phyloP scores from a whole-genome alignment of 2,797 vertebrate species.

The Dicrostonyx torquatus region DNA sequence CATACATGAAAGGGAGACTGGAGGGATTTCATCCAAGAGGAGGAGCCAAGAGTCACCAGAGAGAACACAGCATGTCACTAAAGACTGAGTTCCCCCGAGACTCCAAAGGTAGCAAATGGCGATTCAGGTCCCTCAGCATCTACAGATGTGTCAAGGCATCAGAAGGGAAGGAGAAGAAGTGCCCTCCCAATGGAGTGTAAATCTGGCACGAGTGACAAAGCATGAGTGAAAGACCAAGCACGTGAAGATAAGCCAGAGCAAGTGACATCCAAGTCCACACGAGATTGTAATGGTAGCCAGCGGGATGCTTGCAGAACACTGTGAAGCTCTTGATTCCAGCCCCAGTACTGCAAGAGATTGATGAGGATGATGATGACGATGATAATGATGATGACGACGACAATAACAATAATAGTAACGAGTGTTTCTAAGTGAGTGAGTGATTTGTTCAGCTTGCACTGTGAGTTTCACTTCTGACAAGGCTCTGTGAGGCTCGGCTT shows the following conservation, averaged over 20 bases:
- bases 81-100: background rate
- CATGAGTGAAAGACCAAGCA: background rate
- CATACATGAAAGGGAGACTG: background rate
- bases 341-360: background rate
- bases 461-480: background rate
- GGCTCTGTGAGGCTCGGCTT: background rate
- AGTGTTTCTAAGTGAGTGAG: background rate
- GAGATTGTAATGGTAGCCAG: no score
- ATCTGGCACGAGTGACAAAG: background rate
- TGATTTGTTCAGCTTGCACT: background rate
- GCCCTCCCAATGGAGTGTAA: background rate
- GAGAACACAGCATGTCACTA: background rate
- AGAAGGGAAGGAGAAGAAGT: background rate
- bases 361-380: accelerated
- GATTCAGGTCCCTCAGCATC: background rate
- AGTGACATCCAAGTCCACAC: background rate
- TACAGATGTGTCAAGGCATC: background rate
- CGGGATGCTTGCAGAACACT: no score
- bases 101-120: background rate
- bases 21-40: background rate
- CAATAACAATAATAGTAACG: background rate
- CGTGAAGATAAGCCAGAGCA: background rate
- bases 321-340: background rate
- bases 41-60: background rate
- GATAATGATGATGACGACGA: no score